Base-by-base conservation (phyloP, 2,797 vertebrate species). In the Phoebastria nigripes region DNA sequence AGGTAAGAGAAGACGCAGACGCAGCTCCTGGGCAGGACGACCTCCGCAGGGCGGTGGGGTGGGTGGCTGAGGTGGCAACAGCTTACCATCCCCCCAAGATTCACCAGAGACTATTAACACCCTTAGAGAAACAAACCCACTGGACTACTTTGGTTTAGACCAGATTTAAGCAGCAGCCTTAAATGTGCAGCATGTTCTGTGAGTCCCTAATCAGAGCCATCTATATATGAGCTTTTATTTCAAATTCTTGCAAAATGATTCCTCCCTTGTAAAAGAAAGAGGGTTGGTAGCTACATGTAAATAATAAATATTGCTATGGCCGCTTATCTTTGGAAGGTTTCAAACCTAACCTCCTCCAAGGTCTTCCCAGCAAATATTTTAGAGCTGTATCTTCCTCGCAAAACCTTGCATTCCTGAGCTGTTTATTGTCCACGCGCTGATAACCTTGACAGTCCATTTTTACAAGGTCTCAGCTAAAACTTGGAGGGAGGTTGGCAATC, bases 391-490 rank as follows among this genome's bases (percentile, higher is more conserved):
- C 90, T 96, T 92, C 74, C 80, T 74, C 4, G 25, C 82, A 90
- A 79, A 95, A 92, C 93, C 90, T 73, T 92, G 79, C 94, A 94
- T 96, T 94, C 95, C 94, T 90, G 49, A 77, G 29, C 90, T 90
- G 88, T 91, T 87, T 96, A 96, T 95, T 83, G 74, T 73, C 79
- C 11, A 4, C 4, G 1, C 0, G 3, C 61, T 80, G 86, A 82
- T 89, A 96, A 88, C 93, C 89, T 90, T 92, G 93, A 82, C 77
- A 91, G 52, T 16, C 19, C 58, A 80, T 70, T 94, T 96, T 96
- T 66, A 93, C 95, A 94, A 96, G 82, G 83, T 95, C 91, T 96
- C 73, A 91, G 86, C 81, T 93, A 91, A 86, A 94, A 77, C 77
- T 41, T 84, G 9, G 70, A 76, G 63, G 73, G 51, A 90, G 63